Base-by-base conservation (phyloP, 30 jellyfish, hydroid and myxozoan species). In the Cassiopea xamachana region DNA sequence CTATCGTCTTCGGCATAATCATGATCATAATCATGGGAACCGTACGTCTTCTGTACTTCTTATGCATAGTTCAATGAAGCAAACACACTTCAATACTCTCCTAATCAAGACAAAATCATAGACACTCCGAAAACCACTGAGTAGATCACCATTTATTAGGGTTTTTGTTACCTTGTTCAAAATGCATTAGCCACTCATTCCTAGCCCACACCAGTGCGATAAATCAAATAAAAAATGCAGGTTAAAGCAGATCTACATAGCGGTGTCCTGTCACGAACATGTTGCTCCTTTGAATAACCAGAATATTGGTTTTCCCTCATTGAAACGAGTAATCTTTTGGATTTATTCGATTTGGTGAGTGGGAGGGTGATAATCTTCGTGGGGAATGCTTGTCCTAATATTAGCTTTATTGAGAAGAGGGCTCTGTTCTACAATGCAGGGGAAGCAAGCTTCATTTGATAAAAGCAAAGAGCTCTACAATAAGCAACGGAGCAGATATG, bases 351-450 rank as follows among this genome's bases (percentile, higher is more conserved):
- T 82, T 82, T 69, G 90, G 68, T 67, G 81, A 67, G 83, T 82
- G 90, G 83, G 87, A 48, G 18, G 87, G 87, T 78, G 87, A 49
- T 78, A 78, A 78, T 47, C 87, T 78, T 46, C 87, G 87, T 55
- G 75, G 87, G 84, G 87, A 78, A 78, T 15, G 87, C 71, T n/a
- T 78, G 49, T 50, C 51, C 60, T 55, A 50, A 78, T 78, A 48
- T 78, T 78, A 78, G 85, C 85, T 15, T 49, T 78, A 51, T 78
- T 27, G 15, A 48, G 73, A 78, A 78, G 18, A 78, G 48, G 43
- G 50, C 70, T 15, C 39, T 76, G 69, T 19, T 19, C 46, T 67
- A 6, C 12, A 3, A 10, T 55, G 12, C 7, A 55, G 7, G 12
- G 12, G 64, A 55, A 55, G 12, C 12, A 3, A 55, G 12, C 64